phyloP scores from a whole-genome alignment of 2,888 invertebrate species.

The Ectobius pallidus region DNA sequence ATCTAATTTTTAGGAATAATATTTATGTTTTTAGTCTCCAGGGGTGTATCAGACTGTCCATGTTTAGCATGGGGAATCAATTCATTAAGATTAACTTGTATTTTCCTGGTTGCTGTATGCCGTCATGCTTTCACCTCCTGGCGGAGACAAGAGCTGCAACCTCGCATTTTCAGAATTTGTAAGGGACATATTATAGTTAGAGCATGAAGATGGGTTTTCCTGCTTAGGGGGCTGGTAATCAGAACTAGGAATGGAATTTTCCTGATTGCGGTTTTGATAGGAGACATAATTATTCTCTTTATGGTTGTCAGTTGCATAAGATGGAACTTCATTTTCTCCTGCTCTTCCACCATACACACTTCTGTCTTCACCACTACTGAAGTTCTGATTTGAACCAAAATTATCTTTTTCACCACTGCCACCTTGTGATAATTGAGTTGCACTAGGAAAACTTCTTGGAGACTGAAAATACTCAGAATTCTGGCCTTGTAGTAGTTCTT shows the following conservation, averaged over 20 bases:
- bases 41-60: background rate
- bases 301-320: background rate
- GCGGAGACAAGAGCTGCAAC: background rate
- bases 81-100: background rate
- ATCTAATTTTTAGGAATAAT: background rate
- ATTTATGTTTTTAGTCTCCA: constrained; percentile 9
- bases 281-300: background rate
- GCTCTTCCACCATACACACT: background rate
- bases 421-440: background rate
- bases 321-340: background rate
- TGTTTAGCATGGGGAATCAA: background rate
- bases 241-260: background rate
- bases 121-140: background rate
- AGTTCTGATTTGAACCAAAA: background rate
- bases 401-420: background rate
- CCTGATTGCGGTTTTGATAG: background rate
- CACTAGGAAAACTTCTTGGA: constrained; percentile 6
- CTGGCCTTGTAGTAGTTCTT: background rate
- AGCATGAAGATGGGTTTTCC: constrained; percentile 1
- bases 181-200: constrained; percentile 10
- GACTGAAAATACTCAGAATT: constrained; percentile 2
- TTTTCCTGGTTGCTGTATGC: background rate
- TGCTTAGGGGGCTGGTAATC: background rate
- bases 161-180: constrained; percentile 17
- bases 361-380: background rate